Evolutionary conservation across 2,888 invertebrate genomes (phyloP), one percentile per base, ranked within the genome.

Genomic region (Hypolimnas misippus): DNA sequence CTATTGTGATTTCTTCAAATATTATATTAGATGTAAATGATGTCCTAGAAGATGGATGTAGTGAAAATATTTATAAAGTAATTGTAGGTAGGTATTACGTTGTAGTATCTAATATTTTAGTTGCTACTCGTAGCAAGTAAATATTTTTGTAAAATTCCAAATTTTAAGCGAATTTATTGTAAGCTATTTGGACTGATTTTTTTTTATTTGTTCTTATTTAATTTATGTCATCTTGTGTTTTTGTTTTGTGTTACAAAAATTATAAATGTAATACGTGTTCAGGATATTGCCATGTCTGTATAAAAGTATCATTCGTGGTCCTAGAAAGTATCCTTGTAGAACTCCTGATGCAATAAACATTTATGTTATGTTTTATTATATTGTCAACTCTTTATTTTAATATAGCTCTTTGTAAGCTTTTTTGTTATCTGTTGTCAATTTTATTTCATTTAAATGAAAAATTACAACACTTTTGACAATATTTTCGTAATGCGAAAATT

Each of bases 1-100:
- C 67, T 70, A 73, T 72, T 78, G 77, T 77, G 76, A 78, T 77
- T 77, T 76, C 70, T 58, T 56, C 62, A 64, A 44, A 51, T 55
- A 53, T 54, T 57, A 50, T 65, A 54, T 56, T 64, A 61, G 53
- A 49, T 62, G n/a, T 53, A 59, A 67, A 38, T 19, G 49, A 52
- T 56, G 62, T 58, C 59, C 62, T 57, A 65, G 65, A 57, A 54
- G 14, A 50, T 44, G 49, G 33, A 51, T 63, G 59, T 67, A 64
- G 66, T 62, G 56, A 51, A 69, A 70, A 70, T 70, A 72, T 72
- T 70, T 71, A 71, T 63, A 52, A 60, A 59, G 46, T 63, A 62
- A 46, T 19, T 63, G 25, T 69, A 66, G 63, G 40, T 67, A 69
- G 58, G 57, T 64, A 58, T 63, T 67, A 63, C 42, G 58, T 52